Base-by-base conservation (phyloP, 2,113 vertebrate genomes). In the Aegithalos caudatus region DNA sequence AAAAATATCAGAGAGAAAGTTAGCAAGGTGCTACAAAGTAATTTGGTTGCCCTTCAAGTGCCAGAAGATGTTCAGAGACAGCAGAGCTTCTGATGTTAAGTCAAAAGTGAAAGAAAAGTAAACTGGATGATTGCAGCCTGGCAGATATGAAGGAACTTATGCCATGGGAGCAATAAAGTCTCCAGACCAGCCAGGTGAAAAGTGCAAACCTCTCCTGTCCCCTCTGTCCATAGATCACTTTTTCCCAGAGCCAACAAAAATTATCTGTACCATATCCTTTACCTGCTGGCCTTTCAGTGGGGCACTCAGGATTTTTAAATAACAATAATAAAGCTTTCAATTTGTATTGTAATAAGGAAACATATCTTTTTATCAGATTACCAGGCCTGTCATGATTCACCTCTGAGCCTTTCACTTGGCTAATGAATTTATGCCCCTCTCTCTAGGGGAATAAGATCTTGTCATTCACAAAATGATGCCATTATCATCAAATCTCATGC, bases 311-410 rank as follows among this genome's bases (percentile, higher is more conserved):
- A 33, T 22, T 67, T 74, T 42, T 0, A 44, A 69, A 72, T 35
- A 82, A 82, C 11, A 94, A n/a, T 58, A 92, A 85, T 62, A 86
- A 90, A 90, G 38, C 3, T 73, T 94, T 90, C 45, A 7, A 79
- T 87, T 86, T 92, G 42, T 95, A 67, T 88, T 96, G 95, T 93
- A 73, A 86, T 86, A 83, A 92, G 83, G 67, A 90, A 94, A 72
- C 18, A 31, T 57, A 72, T 35, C 7, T 82, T 87, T 87, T 85
- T 82, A 91, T 93, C 76, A 81, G 54, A 94, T 95, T 92, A 90
- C 29, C 18, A 56, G 28, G 65, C 53, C 73, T 95, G 76, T 87
- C 60, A 86, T 83, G 87, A 92, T 88, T 95, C 61, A 93, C 76
- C 86, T 86, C 56, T 3, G 5, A 94, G 76, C 54, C 67, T 64